Conservation (phyloP, 2,113 vertebrate species). For the Sceloporus tristichus region DNA sequence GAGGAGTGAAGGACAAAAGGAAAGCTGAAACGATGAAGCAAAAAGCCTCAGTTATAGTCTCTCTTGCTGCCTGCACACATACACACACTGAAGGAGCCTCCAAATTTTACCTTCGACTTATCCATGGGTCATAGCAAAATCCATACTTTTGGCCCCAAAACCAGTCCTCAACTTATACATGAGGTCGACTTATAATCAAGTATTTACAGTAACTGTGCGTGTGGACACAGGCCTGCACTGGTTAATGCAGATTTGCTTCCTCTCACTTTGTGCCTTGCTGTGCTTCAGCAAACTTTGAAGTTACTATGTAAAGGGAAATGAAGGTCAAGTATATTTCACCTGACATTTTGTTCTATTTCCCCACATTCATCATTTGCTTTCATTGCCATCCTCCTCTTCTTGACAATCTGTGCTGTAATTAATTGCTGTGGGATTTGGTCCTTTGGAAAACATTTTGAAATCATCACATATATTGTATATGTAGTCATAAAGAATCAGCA, state of each 20-base stretch:
- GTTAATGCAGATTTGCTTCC: constrained; percentile 6
- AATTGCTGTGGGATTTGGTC: background rate
- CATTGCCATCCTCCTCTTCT: background rate
- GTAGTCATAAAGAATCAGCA: background rate
- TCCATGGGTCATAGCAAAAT: no score
- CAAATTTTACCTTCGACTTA: no score
- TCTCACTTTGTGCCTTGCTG: constrained; percentile 5
- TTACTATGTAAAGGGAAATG: background rate
- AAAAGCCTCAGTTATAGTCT: no score
- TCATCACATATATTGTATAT: background rate
- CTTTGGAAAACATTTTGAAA: constrained; percentile 23
- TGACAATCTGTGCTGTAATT: background rate
- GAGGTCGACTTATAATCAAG: no score
- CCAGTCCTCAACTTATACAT: no score
- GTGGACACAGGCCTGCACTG: background rate
- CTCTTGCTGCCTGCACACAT: no score
- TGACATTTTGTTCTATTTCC: background rate
- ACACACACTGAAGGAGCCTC: no score
- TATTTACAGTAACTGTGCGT: background rate
- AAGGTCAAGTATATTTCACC: constrained; percentile 13
- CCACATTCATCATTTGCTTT: background rate
- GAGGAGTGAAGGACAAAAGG: no score
- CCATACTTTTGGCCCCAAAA: no score
- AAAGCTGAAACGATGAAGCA: no score
- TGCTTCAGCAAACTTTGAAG: constrained; percentile 36